Conservation (phyloP, 2,113 vertebrate genomes). For the Lucifuga dentata region DNA sequence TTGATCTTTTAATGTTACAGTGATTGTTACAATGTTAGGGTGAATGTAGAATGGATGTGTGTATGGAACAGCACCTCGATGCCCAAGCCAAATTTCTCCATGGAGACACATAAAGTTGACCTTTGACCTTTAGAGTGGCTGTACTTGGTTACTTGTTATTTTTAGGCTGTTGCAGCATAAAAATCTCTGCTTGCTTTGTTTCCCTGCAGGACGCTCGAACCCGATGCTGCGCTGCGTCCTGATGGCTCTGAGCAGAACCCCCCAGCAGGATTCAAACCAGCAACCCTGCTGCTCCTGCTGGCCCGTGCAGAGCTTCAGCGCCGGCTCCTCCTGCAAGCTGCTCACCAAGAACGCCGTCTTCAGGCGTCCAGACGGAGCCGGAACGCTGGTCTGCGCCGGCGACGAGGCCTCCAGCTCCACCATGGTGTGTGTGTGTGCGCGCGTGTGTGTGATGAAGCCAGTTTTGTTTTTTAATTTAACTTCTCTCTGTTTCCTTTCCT, state of each 20-base stretch:
- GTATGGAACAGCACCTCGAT: too few relatives aligned
- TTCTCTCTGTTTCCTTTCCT: too few relatives aligned
- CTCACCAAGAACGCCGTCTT: constrained; percentile 96
- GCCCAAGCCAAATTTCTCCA: too few relatives aligned
- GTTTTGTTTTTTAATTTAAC: too few relatives aligned
- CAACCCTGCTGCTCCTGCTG: constrained; percentile 86
- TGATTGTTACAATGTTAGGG: too few relatives aligned
- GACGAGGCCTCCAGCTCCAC: constrained; percentile 94
- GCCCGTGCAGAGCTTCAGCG: constrained; percentile 90
- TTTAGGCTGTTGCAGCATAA: too few relatives aligned
- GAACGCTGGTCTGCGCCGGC: constrained; percentile 91
- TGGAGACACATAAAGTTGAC: too few relatives aligned
- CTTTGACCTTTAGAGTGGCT: too few relatives aligned
- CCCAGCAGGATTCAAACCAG: constrained; percentile 75
- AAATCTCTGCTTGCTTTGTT: too few relatives aligned
- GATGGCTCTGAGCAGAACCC: constrained; percentile 87
- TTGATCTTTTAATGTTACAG: too few relatives aligned
- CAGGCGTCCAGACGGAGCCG: constrained; percentile 84
- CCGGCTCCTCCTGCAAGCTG: constrained; percentile 91
- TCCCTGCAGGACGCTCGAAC: constrained; percentile 87
- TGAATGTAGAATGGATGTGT: too few relatives aligned
- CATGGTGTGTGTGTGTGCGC: constrained; percentile 82
- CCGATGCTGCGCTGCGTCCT: constrained; percentile 88
- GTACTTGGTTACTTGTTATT: too few relatives aligned
- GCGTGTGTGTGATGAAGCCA: not conserved